Evolutionary conservation across 30 jellyfish, hydroid and myxozoan species (phyloP).

Genomic region (Hydractinia echinata): DNA sequence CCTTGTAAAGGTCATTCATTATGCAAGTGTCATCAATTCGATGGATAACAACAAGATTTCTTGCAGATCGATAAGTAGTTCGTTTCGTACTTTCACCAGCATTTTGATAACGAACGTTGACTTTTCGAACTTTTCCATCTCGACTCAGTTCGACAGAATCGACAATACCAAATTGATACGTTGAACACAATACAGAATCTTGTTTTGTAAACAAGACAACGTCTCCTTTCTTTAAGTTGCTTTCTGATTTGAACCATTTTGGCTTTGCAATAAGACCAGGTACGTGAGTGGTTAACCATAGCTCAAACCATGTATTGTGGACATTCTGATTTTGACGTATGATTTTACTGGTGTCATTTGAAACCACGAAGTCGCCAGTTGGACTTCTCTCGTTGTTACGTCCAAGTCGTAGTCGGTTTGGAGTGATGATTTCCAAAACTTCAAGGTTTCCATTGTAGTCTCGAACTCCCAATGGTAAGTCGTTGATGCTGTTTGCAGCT

Average conservation of each 20-base stretch:
- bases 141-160: background rate
- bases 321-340: background rate
- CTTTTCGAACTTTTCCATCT: background rate
- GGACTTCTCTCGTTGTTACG: conserved; percentile 12
- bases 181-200: background rate
- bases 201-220: background rate
- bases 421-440: conserved; percentile 13
- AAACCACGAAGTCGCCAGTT: background rate
- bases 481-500: conserved; percentile 1
- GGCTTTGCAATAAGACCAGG: background rate
- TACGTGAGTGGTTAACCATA: conserved; percentile 22
- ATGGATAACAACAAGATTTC: conserved; percentile 11
- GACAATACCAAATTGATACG: background rate
- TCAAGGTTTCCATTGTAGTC: background rate
- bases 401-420: conserved; percentile 28
- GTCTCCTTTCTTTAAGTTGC: background rate
- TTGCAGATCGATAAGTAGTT: conserved; percentile 9
- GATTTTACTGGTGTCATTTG: background rate
- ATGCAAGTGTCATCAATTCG: background rate
- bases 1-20: too few species aligned
- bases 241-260: background rate
- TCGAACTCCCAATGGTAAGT: background rate
- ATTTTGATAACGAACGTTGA: background rate
- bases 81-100: conserved; percentile 11
- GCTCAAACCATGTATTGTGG: conserved; percentile 19